Conservation (phyloP, 2,888 invertebrate species). For the Ypsolopha scabrella region DNA sequence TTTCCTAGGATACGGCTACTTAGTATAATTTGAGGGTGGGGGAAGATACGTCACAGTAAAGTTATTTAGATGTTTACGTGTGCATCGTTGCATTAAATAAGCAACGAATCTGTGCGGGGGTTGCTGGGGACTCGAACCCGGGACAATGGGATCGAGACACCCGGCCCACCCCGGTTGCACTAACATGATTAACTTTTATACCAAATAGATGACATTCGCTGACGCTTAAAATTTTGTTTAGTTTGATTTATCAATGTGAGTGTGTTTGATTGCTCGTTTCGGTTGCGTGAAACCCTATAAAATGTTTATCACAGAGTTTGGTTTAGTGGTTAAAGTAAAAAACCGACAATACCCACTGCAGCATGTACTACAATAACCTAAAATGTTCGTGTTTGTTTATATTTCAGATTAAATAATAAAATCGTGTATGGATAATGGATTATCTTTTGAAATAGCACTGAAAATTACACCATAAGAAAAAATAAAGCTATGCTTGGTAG, state of each 20-base stretch:
- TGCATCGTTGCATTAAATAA: constrained; percentile 70
- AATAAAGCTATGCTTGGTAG: too few relatives aligned
- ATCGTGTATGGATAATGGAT: too few relatives aligned
- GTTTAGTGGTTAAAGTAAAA: too few relatives aligned
- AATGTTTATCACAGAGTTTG: too few relatives aligned
- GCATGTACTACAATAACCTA: too few relatives aligned
- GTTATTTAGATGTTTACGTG: constrained; percentile 71
- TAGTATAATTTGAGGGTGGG: constrained; percentile 66
- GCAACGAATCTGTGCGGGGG: constrained; percentile 63
- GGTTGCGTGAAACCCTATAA: too few relatives aligned
- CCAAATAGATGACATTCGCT: constrained; percentile 35
- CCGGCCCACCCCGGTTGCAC: constrained; percentile 46
- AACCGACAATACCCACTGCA: too few relatives aligned
- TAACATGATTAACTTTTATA: constrained; percentile 60
- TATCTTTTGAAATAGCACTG: too few relatives aligned
- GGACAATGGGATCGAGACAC: constrained; percentile 51
- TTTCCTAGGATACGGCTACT: constrained; percentile 51
- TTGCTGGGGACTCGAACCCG: constrained; percentile 35
- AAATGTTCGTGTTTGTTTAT: too few relatives aligned
- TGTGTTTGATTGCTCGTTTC: neutral
- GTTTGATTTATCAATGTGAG: neutral
- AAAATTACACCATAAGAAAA: too few relatives aligned
- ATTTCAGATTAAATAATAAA: too few relatives aligned
- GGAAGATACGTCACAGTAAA: constrained; percentile 64
- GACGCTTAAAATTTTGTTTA: constrained; percentile 8